phyloP scores from a whole-genome alignment of 2,797 vertebrate genomes.

The Anguilla marmorata region DNA sequence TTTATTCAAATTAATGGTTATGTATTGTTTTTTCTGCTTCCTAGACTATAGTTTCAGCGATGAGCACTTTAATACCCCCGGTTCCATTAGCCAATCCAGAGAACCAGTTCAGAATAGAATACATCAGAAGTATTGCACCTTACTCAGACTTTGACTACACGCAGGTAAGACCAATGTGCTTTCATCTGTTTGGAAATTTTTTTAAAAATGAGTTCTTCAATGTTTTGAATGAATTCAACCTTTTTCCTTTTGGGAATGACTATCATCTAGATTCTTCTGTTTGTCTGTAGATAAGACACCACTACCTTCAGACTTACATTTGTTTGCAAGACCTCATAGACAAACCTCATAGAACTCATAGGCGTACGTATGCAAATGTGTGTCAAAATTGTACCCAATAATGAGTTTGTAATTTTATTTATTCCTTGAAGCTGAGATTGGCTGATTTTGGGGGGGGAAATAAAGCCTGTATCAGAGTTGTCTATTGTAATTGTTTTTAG shows the following conservation, averaged over 20 bases:
- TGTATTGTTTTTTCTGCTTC: conserved; percentile 57
- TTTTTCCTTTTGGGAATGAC: background rate
- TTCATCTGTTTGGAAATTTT: background rate
- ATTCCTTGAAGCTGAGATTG: background rate
- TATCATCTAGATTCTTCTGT: background rate
- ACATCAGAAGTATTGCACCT: conserved; percentile 93
- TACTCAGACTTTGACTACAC: conserved; percentile 97
- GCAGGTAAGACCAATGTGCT: conserved; percentile 77
- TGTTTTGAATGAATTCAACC: background rate
- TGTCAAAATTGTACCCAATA: background rate
- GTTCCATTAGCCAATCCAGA: conserved; percentile 86
- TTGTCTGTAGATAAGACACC: background rate
- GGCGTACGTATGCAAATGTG: background rate
- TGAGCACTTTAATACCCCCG: conserved; percentile 94
- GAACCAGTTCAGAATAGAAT: conserved; percentile 91
- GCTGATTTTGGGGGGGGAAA: background rate
- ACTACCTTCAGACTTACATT: background rate
- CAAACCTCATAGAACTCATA: background rate
- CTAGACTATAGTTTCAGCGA: conserved; percentile 92
- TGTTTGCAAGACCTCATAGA: background rate
- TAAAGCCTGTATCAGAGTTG: background rate
- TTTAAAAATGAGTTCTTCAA: background rate
- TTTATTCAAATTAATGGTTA: conserved; percentile 56
- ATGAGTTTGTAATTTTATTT: background rate
- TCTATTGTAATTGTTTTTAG: background rate